phyloP scores from a whole-genome alignment of 2,888 invertebrate species.

The Hetaerina titia region DNA sequence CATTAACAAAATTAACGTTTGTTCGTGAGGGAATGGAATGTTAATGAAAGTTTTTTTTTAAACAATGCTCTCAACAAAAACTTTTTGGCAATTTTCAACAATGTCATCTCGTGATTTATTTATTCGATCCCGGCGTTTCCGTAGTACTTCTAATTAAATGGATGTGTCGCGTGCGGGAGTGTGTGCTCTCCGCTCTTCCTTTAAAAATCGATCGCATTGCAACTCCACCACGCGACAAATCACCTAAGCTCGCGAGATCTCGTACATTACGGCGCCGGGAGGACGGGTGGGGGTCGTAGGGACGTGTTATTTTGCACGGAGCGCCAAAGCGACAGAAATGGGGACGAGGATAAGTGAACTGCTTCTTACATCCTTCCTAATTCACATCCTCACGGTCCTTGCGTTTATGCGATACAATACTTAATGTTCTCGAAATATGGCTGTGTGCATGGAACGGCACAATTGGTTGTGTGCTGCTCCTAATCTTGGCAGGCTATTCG shows the following conservation, averaged over 20 bases:
- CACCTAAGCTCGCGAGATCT: slow-evolving; percentile 24
- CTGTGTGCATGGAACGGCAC: too few relatives aligned
- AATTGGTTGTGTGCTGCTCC: too few relatives aligned
- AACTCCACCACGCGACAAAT: slow-evolving; percentile 11
- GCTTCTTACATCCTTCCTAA: background rate
- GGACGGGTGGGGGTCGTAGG: background rate
- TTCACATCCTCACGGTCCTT: background rate
- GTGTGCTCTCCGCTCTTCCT: background rate
- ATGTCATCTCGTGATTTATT: background rate
- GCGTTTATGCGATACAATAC: background rate
- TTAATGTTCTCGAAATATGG: too few relatives aligned
- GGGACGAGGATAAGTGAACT: slow-evolving; percentile 12
- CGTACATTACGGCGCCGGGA: background rate
- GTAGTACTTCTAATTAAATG: background rate
- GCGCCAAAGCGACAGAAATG: background rate
- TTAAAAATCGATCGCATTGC: background rate
- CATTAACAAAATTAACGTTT: too few relatives aligned
- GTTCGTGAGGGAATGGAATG: too few relatives aligned
- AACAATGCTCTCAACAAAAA: background rate
- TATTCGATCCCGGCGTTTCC: background rate
- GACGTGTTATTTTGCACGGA: background rate
- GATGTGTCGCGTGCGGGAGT: background rate
- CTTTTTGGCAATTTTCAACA: background rate
- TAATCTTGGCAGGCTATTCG: too few relatives aligned
- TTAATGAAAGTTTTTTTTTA: too few relatives aligned